Evolutionary conservation across 2,113 vertebrate species (phyloP), one percentile per base, ranked within the genome.

Genomic region (Gymnarchus niloticus): DNA sequence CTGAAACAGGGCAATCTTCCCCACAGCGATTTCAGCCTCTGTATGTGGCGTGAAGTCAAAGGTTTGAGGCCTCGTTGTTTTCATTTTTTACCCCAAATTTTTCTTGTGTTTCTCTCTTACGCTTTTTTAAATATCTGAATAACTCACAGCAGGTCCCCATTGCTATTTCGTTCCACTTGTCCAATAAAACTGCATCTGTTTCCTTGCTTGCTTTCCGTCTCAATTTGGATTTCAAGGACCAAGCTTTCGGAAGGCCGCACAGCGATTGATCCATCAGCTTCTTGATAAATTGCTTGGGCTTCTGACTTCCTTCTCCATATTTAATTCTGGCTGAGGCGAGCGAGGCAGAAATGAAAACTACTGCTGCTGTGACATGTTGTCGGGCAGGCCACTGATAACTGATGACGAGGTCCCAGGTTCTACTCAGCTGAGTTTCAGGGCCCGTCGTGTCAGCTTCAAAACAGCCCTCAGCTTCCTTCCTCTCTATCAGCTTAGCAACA

Each of bases 391-490:
- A 59, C 56, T 56, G 61, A 33, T 78, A 83, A 86, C 28, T 37
- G 28, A 87, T 56, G 46, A 85, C 84, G 83, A 85, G 84, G 87
- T 73, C 82, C 44, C 85, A 87, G 65, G n/a, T 56, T 73, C 28
- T 82, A 82, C 87, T 83, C 51, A n/a, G 85, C 83, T 46, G 19
- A 73, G 81, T 65, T 77, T 86, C 81, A 84, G 85, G 85, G 85
- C 76, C 59, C 57, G 83, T 86, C 76, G 2, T 2, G 19, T 41
- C 65, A 48, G 37, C 80, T 51, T 56, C n/a, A 14, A 28, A 28
- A 52, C 49, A 21, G 3, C n/a, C n/a, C 0, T 4, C n/a, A 46
- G 73, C 84, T 48, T 76, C 76, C 56, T 78, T 76, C 76, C 56
- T 78, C 46, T 48, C 41, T 23, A 41, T 46, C 41, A 37, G 78